Base-by-base conservation (phyloP, 2,888 invertebrate species). In the Drosophila borborema region DNA sequence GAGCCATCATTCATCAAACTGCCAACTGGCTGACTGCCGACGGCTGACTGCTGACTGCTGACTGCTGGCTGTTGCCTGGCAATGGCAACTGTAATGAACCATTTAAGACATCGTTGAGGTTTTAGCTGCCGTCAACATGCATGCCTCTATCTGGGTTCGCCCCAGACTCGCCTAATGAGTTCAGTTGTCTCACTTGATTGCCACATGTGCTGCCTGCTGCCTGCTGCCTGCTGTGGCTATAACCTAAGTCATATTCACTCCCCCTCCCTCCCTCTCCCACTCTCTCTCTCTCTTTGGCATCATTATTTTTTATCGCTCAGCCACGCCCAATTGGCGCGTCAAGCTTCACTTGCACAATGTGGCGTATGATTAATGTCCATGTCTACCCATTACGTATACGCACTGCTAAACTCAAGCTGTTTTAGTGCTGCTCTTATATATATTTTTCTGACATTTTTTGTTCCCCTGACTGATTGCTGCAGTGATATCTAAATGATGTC, bases 321-420 rank as follows among this genome's bases (percentile, higher is more conserved):
- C 38, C 82, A 87, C 83, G 68, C 81, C 67, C 67, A 45, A 28
- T 28, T 14, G 38, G 14, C 38, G 56, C 49, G 54, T 62, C 59
- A 3, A 66, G 63, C 74, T 60, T 62, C 56, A 72, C 63, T 72
- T 60, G 87, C 77, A 81, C 89, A 83, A 77, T 72, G 80, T 77
- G 87, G 71, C 85, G 74, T 80, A 86, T 85, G 89, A 85, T 89
- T 89, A 85, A 85, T 85, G 89, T 86, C 67, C 66, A 36, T 64
- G 66, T n/a, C 55, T 36, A 34, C 31, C 49, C 62, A 81, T 83
- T 78, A 72, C 65, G 82, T 65, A 81, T 82, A 79, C 80, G 82
- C 82, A 64, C 45, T 28, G 64, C 55, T 59, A 2, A 1, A 16
- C 20, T 12, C 46, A 23, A 7, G 46, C 46, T 46, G 45, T 5